A percentile compares a stretch with the other conserved stretches of the same genome.
Conservation (phyloP, 2,888 invertebrate species). For the Lithosia quadra region DNA sequence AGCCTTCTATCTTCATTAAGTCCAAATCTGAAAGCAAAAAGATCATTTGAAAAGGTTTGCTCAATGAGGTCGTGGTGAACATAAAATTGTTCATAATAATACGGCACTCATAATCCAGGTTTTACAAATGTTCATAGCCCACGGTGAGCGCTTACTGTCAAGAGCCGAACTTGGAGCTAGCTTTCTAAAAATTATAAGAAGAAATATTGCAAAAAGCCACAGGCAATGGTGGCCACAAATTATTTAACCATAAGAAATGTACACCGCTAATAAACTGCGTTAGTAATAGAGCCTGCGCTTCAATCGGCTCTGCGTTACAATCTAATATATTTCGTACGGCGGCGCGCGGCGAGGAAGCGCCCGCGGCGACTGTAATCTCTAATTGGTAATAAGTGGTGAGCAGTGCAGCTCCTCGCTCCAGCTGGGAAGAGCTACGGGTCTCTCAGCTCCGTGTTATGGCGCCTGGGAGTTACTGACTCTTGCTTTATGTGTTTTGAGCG, state of each 20-base stretch:
- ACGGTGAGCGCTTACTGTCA: neutral
- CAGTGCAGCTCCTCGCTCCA: neutral
- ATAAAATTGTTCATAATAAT: neutral
- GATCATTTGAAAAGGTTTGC: neutral
- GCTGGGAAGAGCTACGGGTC: slow-evolving; percentile 5
- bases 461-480: neutral
- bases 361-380: slow-evolving; percentile 15
- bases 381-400: slow-evolving; percentile 20
- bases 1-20: no score
- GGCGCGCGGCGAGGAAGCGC: neutral
- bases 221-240: slow-evolving; percentile 2
- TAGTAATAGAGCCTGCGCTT: slow-evolving; percentile 15
- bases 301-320: slow-evolving; percentile 13
- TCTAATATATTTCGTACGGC: slow-evolving; percentile 1
- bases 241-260: neutral
- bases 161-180: neutral
- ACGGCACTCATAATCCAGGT: neutral
- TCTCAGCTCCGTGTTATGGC: neutral
- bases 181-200: neutral
- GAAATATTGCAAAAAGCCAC: slow-evolving; percentile 3
- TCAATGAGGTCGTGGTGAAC: neutral
- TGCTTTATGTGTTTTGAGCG: neutral
- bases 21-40: neutral
- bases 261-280: slow-evolving; percentile 12
- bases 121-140: neutral